Conservation (phyloP, 2,797 vertebrate species). For the Peromyscus attwateri region DNA sequence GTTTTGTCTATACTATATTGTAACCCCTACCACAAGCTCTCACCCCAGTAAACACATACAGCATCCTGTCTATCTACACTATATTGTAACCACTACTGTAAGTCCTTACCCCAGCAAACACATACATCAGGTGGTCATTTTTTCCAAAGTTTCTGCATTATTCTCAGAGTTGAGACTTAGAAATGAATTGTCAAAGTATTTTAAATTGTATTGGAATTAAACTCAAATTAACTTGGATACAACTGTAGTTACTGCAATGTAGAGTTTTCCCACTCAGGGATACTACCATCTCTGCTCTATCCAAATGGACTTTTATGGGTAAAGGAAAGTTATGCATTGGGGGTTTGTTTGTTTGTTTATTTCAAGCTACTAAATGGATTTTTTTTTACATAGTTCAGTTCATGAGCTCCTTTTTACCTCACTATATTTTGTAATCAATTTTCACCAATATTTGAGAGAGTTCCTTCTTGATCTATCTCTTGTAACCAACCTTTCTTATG, state of each 20-base stretch:
- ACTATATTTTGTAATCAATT: constrained; percentile 57
- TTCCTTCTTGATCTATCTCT: constrained; percentile 40
- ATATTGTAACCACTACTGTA: too few species aligned
- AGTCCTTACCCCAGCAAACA: too few species aligned
- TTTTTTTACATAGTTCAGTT: constrained; percentile 3
- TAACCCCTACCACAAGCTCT: too few species aligned
- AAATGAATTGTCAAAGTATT: constrained; percentile 52
- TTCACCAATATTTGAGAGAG: constrained; percentile 60
- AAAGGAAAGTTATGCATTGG: neutral
- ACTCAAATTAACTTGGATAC: constrained; percentile 63
- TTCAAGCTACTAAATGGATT: neutral
- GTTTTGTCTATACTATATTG: too few species aligned
- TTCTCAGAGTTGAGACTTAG: constrained; percentile 32
- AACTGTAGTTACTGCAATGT: neutral
- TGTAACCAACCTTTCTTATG: constrained; percentile 6
- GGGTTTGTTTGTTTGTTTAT: neutral
- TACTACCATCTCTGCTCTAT: neutral
- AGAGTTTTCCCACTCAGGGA: neutral
- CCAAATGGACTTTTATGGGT: neutral
- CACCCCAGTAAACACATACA: too few species aligned
- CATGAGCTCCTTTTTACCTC: neutral
- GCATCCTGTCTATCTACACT: too few species aligned
- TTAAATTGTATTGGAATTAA: constrained; percentile 60
- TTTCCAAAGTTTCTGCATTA: constrained; percentile 41
- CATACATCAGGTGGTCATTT: neutral